Percentiles rank a stretch among this genome's conserved stretches.
These are phyloP conservation scores for Ptychodera flava DNA, from an alignment of 35 echinoderm and acorn worm species.

Conservation along the genomic window DNA sequence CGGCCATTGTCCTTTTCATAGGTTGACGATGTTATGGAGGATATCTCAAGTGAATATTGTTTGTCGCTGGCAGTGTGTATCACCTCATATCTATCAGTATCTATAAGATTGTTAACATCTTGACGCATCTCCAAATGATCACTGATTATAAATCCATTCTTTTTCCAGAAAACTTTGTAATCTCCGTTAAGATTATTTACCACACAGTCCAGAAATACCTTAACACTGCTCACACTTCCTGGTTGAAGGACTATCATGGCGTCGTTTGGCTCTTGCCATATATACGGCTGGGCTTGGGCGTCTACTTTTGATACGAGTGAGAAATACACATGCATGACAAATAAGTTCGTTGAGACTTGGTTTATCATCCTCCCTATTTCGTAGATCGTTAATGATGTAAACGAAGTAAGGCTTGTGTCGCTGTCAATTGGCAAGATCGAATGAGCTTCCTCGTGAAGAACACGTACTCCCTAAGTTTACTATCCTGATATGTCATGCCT, in stretches of 20 bases:
- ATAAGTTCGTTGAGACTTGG: too few relatives aligned
- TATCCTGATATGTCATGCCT: too few relatives aligned
- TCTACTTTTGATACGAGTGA: too few relatives aligned
- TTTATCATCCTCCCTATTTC: too few relatives aligned
- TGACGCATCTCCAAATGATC: not conserved
- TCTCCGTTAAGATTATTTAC: not conserved
- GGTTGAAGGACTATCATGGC: not conserved
- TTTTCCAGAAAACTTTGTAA: not conserved
- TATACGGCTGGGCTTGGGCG: not conserved
- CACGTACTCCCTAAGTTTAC: too few relatives aligned
- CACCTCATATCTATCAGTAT: not conserved
- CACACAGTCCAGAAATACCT: not conserved
- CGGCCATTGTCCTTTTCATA: not conserved
- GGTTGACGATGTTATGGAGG: not conserved
- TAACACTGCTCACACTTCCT: not conserved
- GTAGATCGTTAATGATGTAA: too few relatives aligned
- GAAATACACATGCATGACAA: too few relatives aligned
- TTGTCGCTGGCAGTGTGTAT: not conserved
- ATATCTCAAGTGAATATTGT: not conserved
- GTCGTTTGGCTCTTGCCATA: not conserved
- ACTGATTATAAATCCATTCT: not conserved
- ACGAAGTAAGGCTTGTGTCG: too few relatives aligned
- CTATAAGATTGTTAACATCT: not conserved
- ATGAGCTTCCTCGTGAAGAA: too few relatives aligned
- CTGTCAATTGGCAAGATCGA: too few relatives aligned